Evolutionary conservation across 2,113 vertebrate species (phyloP), one percentile per base, ranked within the genome.

Genomic region (Tor tambroides): DNA sequence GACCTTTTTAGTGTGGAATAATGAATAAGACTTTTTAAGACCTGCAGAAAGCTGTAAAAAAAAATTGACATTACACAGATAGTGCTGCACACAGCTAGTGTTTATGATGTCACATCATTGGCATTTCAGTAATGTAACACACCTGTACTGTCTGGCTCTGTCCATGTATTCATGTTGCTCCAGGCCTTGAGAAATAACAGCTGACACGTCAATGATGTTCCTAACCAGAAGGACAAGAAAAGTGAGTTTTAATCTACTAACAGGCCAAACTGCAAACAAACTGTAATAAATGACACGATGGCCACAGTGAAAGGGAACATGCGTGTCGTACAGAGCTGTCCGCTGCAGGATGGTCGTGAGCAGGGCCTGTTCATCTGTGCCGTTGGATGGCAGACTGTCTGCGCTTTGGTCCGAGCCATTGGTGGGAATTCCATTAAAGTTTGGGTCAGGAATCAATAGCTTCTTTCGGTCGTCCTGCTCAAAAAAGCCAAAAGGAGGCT

Each of bases 101-200:
- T 46, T 46, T 46, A 14, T 14, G 46, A 49, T 4, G 46, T 49
- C 12, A 49, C 46, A 49, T 3, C 46, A 49, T 17, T 51, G 15
- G 49, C 17, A 83, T 69, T 83, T 72, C 6, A 35, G 32, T 2
- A 35, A 23, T 2, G n/a, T 5, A 76, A 76, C 74, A 14, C 43
- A 98, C 98, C 97, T 99, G 94, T 99, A 99, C 90, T 99, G 98
- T 79, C 97, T 93, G 17, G 98, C 97, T 91, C 97, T 95, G 93
- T 99, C 98, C 97, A 99, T 99, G 94, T 98, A 99, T 87, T 99
- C 98, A 2, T 98, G 98, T 88, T 98, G 98, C 89, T 99, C 98
- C 97, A 98, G 98, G 86, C 97, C 97, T 91, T 98, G 97, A 2
- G 97, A 98, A 82, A 99, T 98, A 0, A 97, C 97, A 38, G 98